Conservation (phyloP, 1,140 invertebrate genomes). For the Phthorimaea operculella region DNA sequence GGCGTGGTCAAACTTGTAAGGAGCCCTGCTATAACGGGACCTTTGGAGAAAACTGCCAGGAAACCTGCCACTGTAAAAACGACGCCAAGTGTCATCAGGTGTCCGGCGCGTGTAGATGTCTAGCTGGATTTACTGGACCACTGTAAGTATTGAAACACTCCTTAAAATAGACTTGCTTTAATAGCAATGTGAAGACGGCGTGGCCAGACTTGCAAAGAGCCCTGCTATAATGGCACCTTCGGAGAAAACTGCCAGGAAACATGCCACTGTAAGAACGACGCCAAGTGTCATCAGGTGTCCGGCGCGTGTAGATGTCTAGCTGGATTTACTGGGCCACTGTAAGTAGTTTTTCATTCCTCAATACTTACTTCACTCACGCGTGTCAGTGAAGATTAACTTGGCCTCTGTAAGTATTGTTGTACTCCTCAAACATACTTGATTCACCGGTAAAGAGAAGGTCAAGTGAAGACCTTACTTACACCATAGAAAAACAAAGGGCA, state of each 20-base stretch:
- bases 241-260: slow-evolving; percentile 78
- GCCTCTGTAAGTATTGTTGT: too few relatives aligned
- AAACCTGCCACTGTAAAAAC: slow-evolving; percentile 88
- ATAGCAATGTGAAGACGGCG: too few relatives aligned
- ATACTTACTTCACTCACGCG: too few relatives aligned
- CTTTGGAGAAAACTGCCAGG: slow-evolving; percentile 81
- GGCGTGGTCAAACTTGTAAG: slow-evolving; percentile 70
- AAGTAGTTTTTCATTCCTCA: too few relatives aligned
- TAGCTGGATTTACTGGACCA: slow-evolving; percentile 74
- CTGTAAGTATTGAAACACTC: slow-evolving; percentile 53
- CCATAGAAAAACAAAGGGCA: too few relatives aligned
- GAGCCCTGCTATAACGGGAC: slow-evolving; percentile 76
- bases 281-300: slow-evolving; percentile 79
- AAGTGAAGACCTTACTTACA: too few relatives aligned
- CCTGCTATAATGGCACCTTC: slow-evolving; percentile 78
- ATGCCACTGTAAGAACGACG: slow-evolving; percentile 91
- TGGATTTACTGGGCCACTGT: slow-evolving; percentile 65
- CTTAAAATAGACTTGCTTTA: too few relatives aligned
- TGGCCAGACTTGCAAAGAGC: slow-evolving; percentile 71
- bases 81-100: slow-evolving; percentile 81
- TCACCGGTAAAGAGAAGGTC: too few relatives aligned
- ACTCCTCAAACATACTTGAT: too few relatives aligned
- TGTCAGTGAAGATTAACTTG: too few relatives aligned
- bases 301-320: slow-evolving; percentile 74
- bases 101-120: slow-evolving; percentile 75